Evolutionary conservation across 2,797 vertebrate species (phyloP).

Genomic region (Pseudotriccus pelzelni): DNA sequence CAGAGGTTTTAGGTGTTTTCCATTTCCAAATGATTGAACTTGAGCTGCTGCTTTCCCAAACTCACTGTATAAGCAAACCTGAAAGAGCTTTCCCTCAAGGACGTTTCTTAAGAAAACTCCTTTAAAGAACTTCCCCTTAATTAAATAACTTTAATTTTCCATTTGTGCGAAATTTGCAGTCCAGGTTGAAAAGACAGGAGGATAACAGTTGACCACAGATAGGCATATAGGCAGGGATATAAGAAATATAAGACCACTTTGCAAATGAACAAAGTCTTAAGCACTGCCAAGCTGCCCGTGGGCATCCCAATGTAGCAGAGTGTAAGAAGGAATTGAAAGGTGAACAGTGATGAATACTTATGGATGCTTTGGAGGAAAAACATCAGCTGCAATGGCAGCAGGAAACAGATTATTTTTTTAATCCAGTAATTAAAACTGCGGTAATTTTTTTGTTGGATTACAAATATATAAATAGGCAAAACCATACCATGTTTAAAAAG

Average conservation of each 20-base stretch:
- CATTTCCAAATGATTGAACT: neutral
- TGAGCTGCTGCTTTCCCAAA: neutral
- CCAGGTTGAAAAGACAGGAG: neutral
- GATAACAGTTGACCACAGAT: neutral
- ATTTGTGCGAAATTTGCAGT: neutral
- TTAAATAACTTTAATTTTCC: neutral
- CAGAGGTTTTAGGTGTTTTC: neutral
- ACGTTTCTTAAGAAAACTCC: neutral
- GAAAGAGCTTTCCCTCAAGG: neutral
- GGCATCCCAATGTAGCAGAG: neutral
- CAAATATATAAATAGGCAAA: neutral
- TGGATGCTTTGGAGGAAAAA: neutral
- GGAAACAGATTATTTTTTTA: neutral
- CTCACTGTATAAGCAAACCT: neutral
- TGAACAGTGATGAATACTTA: neutral
- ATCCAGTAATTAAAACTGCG: neutral
- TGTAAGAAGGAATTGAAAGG: neutral
- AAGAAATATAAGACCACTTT: neutral
- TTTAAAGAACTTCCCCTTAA: neutral
- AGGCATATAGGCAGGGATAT: neutral
- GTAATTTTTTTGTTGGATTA: neutral
- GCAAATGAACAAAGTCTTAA: neutral
- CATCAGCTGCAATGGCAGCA: neutral
- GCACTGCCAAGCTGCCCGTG: neutral
- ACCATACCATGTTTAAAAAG: neutral